A percentile compares a stretch with the other conserved stretches of the same genome.
These are phyloP conservation scores for Stomatorhinus ivindoensis DNA, from an alignment of 2,113 vertebrate species.

Conservation along the genomic window DNA sequence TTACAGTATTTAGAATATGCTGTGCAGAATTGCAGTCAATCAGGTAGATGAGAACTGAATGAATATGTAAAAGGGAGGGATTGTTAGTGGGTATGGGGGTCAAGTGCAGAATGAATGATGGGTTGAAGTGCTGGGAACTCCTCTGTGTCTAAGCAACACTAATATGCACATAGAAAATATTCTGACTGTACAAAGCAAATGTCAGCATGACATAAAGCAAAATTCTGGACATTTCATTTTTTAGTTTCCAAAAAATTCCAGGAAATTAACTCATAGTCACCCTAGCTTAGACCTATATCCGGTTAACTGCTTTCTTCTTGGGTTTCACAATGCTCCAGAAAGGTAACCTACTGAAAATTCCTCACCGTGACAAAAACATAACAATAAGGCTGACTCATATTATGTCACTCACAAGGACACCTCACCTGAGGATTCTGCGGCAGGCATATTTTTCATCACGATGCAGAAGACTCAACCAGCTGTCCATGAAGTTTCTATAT, in stretches of 20 bases:
- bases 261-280: background rate
- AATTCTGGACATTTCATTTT: background rate
- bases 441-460: background rate
- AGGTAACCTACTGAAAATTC: background rate
- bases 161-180: background rate
- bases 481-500: background rate
- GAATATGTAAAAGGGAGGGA: no score
- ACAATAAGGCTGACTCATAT: background rate
- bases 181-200: background rate
- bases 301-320: background rate
- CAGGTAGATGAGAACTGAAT: no score
- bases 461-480: background rate
- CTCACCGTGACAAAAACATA: background rate
- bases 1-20: no score
- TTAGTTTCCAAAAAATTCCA: background rate
- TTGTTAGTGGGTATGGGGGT: no score
- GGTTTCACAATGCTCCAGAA: background rate
- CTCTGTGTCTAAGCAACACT: background rate
- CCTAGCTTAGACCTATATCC: background rate
- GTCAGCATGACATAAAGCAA: background rate
- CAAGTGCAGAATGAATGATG: no score
- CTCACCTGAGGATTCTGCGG: background rate
- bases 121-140: no score
- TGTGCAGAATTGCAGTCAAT: no score
- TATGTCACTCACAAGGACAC: background rate